Base-by-base conservation (phyloP, 2,888 invertebrate genomes). In the Heliconius charithonia region DNA sequence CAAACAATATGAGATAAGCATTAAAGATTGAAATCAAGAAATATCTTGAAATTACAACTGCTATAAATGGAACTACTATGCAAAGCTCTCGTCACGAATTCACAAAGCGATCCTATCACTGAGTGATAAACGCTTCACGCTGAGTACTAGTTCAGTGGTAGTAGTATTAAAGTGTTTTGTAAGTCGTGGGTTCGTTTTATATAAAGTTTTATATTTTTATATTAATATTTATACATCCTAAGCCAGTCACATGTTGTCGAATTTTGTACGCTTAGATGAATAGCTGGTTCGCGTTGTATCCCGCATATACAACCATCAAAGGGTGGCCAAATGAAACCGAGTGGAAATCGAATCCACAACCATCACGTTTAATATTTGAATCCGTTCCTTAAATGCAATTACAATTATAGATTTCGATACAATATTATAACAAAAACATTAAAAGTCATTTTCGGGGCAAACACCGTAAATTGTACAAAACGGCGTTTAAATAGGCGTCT, bases 391-490 rank as follows among this genome's bases (percentile, higher is more conserved):
- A 9, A 59, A 10, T 3, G n/a, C 2, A 59, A 59, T 59, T n/a
- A n/a, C 9, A 3, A 59, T 59, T 59, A 10, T n/a, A 59, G 10
- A 12, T 45, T 45, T 10, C n/a, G 19, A 59, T 59, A n/a, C 1
- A 7, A 59, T 59, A n/a, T 56, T 22, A 22, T 10, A 56, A 32
- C 6, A 22, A 22, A n/a, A 37, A 12, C 22, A n/a, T 37, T 32
- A 25, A 69, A 45, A 45, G 9, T 45, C 0, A 65, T 67, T 76
- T 56, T 67, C 29, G 32, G 56, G 56, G 76, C 77, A 79, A 77
- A 77, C 76, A 79, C 69, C 67, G 75, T 79, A 79, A 79, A 77
- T 78, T 32, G 22, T 37, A 56, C 70, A 72, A 76, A 79, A 79
- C 76, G 59, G 69, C 37, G 27, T 73, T 78, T 78, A 78, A 81